These are phyloP conservation scores for Nasonovia ribisnigri DNA, from an alignment of 2,888 invertebrate species.

Conservation along the genomic window DNA sequence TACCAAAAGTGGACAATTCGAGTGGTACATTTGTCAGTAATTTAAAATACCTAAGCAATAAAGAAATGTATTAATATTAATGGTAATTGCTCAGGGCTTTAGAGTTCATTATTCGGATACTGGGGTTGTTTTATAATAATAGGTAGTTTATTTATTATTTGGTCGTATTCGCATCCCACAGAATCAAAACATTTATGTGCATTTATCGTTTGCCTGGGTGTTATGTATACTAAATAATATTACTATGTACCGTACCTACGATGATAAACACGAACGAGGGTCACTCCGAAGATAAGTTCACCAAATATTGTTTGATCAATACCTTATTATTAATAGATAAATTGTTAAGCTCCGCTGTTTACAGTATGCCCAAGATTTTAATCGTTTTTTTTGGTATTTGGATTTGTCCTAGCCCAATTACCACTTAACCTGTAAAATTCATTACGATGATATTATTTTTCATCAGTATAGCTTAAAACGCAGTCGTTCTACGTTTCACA, in stretches of 20 bases:
- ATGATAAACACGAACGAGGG: neutral
- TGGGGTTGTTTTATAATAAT: neutral
- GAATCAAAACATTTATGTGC: neutral
- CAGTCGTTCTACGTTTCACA: neutral
- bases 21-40: neutral
- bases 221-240: neutral
- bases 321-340: neutral
- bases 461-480: neutral
- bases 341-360: too few relatives aligned
- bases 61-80: neutral
- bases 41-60: neutral
- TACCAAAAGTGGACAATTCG: neutral
- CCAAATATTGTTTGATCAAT: neutral
- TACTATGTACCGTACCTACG: neutral
- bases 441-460: neutral
- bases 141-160: neutral
- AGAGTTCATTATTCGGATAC: neutral
- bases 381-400: neutral
- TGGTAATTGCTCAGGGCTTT: too few relatives aligned
- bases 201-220: neutral
- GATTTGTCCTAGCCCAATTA: neutral
- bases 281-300: neutral
- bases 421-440: neutral
- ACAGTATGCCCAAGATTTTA: neutral
- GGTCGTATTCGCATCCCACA: neutral